phyloP scores from a whole-genome alignment of 2,113 vertebrate species.

The Aleadryas rufinucha region DNA sequence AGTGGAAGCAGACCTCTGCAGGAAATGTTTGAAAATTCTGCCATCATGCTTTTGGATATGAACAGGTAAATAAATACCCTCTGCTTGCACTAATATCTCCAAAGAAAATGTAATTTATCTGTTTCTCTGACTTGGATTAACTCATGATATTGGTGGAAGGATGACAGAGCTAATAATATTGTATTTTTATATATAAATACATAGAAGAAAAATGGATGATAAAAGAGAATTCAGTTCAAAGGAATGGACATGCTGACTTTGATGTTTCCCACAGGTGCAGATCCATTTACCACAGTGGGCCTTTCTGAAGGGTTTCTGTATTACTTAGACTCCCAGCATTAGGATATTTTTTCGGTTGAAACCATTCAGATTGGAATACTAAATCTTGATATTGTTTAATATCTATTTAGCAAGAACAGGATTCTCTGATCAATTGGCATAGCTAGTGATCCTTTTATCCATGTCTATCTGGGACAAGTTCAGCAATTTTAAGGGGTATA shows the following conservation, averaged over 20 bases:
- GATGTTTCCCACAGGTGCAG: conserved; percentile 45
- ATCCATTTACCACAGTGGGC: conserved; percentile 5
- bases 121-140: conserved; percentile 10
- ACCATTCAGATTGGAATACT: background rate
- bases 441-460: background rate
- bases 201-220: conserved; percentile 26
- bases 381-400: background rate
- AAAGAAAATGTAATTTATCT: background rate
- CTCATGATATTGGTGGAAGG: background rate
- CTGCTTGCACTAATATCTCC: background rate
- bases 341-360: background rate
- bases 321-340: conserved; percentile 10
- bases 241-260: conserved; percentile 30
- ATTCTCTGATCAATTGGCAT: background rate
- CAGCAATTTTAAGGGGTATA: background rate
- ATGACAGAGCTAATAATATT: background rate
- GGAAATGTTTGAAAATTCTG: background rate
- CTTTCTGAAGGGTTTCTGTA: background rate
- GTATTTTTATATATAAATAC: background rate
- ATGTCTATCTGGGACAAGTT: background rate
- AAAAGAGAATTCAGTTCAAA: conserved; percentile 61
- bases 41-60: background rate
- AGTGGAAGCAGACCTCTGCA: background rate
- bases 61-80: background rate
- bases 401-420: background rate